Conservation (phyloP, 2,797 vertebrate species). For the Spheniscus humboldti region DNA sequence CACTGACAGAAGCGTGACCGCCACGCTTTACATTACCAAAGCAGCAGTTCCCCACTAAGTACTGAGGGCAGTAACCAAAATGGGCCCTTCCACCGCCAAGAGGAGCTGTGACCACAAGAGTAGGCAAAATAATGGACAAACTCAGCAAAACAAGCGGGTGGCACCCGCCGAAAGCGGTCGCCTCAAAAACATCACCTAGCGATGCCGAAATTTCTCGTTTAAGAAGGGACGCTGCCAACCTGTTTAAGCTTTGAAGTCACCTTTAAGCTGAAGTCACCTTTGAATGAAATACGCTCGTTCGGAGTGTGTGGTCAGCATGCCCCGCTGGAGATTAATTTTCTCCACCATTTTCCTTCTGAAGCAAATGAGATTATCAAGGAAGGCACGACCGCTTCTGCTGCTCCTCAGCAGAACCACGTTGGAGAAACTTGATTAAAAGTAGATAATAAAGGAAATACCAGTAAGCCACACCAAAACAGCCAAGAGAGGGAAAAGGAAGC, state of each 20-base stretch:
- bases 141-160: neutral
- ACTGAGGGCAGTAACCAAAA: neutral
- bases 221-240: neutral
- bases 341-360: neutral
- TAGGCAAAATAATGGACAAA: neutral
- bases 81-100: neutral
- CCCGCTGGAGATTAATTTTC: neutral
- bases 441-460: conserved; percentile 32
- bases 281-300: neutral
- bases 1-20: neutral
- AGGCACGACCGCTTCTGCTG: neutral
- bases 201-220: neutral
- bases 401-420: neutral
- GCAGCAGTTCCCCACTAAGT: neutral
- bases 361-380: neutral
- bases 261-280: neutral
- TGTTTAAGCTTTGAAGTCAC: neutral
- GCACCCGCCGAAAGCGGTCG: neutral
- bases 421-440: neutral
- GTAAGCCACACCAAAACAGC: neutral
- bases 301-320: accelerated
- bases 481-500: neutral
- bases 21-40: neutral
- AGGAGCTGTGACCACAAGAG: neutral
- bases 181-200: neutral